Conservation (phyloP, 2,113 vertebrate genomes). For the Cheirogaleus medius region DNA sequence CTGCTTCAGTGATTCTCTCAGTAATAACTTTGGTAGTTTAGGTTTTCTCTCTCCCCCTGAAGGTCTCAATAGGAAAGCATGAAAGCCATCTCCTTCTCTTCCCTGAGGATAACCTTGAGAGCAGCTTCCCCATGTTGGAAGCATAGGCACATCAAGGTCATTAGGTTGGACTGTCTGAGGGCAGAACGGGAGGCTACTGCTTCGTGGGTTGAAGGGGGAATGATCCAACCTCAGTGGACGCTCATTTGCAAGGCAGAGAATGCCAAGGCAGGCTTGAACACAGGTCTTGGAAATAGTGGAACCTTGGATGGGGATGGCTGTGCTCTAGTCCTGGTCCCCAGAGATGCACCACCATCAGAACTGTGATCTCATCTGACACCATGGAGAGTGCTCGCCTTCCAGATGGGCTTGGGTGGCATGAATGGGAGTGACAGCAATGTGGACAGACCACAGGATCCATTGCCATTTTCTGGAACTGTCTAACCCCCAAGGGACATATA, state of each 20-base stretch:
- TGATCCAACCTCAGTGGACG: not conserved
- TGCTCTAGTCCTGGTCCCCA: not conserved
- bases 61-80: not conserved
- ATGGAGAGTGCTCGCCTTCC: not conserved
- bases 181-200: not conserved
- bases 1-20: not conserved
- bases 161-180: not conserved
- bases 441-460: not conserved
- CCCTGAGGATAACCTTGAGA: not conserved
- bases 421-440: not conserved
- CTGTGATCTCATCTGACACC: not conserved
- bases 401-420: not conserved
- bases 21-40: not conserved
- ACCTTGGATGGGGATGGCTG: not conserved
- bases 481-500: not conserved
- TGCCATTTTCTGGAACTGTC: not conserved
- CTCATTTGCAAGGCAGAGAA: not conserved
- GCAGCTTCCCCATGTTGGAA: not conserved
- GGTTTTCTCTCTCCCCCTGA: not conserved
- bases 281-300: not conserved
- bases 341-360: not conserved
- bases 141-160: not conserved
- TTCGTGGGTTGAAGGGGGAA: not conserved
- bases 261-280: not conserved
- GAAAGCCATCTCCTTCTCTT: not conserved